Evolutionary conservation across 2,113 vertebrate genomes (phyloP).

Genomic region (Muntiacus reevesi): DNA sequence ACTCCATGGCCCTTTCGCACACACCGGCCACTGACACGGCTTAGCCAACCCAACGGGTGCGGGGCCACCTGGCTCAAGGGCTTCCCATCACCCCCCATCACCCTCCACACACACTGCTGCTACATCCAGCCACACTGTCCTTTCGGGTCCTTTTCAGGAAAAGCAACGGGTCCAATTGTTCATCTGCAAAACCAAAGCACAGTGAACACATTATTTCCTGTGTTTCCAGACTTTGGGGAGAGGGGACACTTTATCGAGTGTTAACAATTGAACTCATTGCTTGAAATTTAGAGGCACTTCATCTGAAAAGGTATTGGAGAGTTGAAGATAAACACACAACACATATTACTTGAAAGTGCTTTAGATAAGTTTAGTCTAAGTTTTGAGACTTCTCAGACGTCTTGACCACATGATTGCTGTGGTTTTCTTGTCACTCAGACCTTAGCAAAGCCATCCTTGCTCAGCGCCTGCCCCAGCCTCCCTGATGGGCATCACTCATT

Average conservation of each 20-base stretch:
- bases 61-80: background rate
- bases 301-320: background rate
- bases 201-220: background rate
- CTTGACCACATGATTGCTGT: background rate
- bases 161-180: background rate
- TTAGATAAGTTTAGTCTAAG: background rate
- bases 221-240: background rate
- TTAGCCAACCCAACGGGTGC: background rate
- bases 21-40: background rate
- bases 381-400: background rate
- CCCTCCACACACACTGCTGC: background rate
- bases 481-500: background rate
- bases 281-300: background rate
- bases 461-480: background rate
- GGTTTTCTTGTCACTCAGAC: background rate
- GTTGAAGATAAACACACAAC: background rate
- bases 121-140: background rate
- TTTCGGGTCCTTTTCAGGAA: background rate
- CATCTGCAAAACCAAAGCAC: background rate
- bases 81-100: rapidly evolving
- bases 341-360: background rate
- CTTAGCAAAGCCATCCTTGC: background rate
- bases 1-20: background rate
- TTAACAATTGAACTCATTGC: background rate
- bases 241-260: background rate